Conservation (phyloP, 2,888 invertebrate genomes). For the Agrotis clavis region DNA sequence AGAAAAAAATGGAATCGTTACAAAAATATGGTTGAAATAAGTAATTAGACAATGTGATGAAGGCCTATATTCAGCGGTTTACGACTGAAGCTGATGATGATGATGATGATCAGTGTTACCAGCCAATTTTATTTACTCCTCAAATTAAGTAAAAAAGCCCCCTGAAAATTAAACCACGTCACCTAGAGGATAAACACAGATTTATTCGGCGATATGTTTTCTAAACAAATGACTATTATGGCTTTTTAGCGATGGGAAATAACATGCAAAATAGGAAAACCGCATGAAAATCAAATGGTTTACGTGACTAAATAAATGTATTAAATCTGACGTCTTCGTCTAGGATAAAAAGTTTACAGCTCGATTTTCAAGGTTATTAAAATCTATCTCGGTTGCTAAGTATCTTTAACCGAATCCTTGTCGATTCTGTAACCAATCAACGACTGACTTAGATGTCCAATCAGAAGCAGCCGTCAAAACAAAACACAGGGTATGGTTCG, state of each 20-base stretch:
- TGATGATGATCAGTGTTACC: neutral
- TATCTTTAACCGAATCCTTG: too few relatives aligned
- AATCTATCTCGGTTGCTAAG: too few relatives aligned
- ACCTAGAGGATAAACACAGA: neutral
- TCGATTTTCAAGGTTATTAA: neutral
- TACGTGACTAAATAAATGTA: slow-evolving; percentile 14
- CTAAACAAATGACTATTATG: neutral
- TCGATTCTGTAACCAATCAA: too few relatives aligned
- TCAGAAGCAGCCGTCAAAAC: too few relatives aligned
- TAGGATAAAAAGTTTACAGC: neutral
- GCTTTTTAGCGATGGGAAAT: slow-evolving; percentile 5
- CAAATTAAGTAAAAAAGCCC: too few relatives aligned
- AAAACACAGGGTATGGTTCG: too few relatives aligned
- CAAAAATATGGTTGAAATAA: too few relatives aligned
- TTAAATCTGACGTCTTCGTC: neutral
- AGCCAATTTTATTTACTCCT: neutral
- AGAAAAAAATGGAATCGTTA: too few relatives aligned
- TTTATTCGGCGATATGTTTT: neutral
- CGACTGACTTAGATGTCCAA: too few relatives aligned
- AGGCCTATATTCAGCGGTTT: too few relatives aligned
- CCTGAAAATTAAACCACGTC: neutral
- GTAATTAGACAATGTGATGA: too few relatives aligned
- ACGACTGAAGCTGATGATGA: too few relatives aligned
- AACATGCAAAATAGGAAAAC: slow-evolving; percentile 18
- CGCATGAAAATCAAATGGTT: neutral